phyloP scores from a whole-genome alignment of 2,888 invertebrate species.

The Ectobius pallidus region DNA sequence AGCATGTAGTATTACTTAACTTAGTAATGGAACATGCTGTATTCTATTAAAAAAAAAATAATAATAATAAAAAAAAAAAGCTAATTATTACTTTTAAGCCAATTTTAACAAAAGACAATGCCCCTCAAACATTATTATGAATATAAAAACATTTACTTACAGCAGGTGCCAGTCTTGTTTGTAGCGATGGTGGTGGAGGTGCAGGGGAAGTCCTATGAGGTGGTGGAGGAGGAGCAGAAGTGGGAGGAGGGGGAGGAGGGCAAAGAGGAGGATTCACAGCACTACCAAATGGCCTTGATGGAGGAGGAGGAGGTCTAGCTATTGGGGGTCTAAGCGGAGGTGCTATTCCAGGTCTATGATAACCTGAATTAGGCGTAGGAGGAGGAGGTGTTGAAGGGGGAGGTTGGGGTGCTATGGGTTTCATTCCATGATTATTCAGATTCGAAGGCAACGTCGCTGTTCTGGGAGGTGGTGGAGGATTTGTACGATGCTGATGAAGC shows the following conservation, averaged over 20 bases:
- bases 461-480: conserved; percentile 47
- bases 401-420: conserved; percentile 43
- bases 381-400: conserved; percentile 28
- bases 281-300: conserved; percentile 48
- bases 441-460: conserved; percentile 50
- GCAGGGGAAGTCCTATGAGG: conserved; percentile 50
- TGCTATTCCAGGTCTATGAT: conserved; percentile 32
- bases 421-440: conserved; percentile 43
- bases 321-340: conserved; percentile 55
- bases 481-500: conserved; percentile 49
- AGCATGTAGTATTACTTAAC: too few species aligned
- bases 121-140: too few species aligned
- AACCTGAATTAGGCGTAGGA: conserved; percentile 19
- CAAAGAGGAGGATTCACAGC: conserved; percentile 49
- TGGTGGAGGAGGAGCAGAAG: conserved; percentile 50
- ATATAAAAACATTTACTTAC: conserved; percentile 36
- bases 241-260: conserved; percentile 63
- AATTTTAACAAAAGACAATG: too few species aligned
- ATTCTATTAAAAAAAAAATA: too few species aligned
- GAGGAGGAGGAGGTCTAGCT: conserved; percentile 59
- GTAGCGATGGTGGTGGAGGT: conserved; percentile 51
- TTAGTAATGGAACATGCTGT: too few species aligned
- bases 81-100: too few species aligned
- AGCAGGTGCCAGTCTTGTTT: conserved; percentile 40
- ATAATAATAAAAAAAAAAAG: too few species aligned